phyloP scores from a whole-genome alignment of 35 echinoderm and acorn worm species.

The Apostichopus japonicus region DNA sequence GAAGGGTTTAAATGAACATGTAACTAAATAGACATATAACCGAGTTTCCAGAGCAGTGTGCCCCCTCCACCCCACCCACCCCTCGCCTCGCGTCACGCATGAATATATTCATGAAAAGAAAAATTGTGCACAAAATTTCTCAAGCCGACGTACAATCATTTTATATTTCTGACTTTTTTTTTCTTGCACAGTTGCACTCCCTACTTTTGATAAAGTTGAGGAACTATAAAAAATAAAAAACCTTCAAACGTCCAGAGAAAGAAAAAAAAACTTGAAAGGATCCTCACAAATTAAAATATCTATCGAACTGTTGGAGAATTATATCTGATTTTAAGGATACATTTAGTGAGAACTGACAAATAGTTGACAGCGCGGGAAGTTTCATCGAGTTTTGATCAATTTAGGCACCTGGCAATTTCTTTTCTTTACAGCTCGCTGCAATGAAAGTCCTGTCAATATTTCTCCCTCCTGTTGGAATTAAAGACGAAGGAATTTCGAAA shows the following conservation, averaged over 20 bases:
- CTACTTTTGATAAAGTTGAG: not conserved
- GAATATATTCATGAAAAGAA: too few relatives aligned
- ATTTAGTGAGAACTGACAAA: not conserved
- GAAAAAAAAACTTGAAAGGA: too few relatives aligned
- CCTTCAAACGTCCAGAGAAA: too few relatives aligned
- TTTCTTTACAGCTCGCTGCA: not conserved
- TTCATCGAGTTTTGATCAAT: not conserved
- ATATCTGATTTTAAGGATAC: not conserved
- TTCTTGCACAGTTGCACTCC: too few relatives aligned
- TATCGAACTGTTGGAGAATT: not conserved
- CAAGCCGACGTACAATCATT: too few relatives aligned
- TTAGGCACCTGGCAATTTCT: slow-evolving; percentile 3
- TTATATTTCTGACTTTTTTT: too few relatives aligned
- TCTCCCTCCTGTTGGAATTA: not conserved
- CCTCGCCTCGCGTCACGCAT: too few relatives aligned
- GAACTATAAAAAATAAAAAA: not conserved
- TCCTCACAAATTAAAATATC: not conserved
- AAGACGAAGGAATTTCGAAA: not conserved
- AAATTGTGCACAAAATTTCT: too few relatives aligned
- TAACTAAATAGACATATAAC: too few relatives aligned
- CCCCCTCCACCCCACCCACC: too few relatives aligned
- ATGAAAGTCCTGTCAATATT: not conserved
- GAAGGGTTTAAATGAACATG: too few relatives aligned
- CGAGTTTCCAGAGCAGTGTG: too few relatives aligned
- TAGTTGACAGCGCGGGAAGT: not conserved